Conservation (phyloP, 35 echinoderm and acorn worm species). For the Eucidaris tribuloides region DNA sequence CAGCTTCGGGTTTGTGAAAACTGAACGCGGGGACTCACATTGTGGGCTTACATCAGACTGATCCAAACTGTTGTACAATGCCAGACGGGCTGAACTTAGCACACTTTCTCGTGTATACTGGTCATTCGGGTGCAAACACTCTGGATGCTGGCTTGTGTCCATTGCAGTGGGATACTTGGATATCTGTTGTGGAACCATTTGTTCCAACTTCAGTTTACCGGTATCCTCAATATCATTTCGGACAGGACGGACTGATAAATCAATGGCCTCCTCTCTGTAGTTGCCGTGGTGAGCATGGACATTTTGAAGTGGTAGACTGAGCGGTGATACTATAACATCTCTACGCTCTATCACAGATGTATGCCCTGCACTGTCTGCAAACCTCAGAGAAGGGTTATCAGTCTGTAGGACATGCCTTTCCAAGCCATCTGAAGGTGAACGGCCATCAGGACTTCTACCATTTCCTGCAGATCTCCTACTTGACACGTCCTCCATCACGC, state of each 20-base stretch:
- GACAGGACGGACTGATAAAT: conserved; percentile 3
- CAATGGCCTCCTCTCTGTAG: conserved; percentile 11
- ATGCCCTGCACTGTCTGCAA: not conserved
- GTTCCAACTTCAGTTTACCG: not conserved
- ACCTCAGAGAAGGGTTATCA: too few species aligned
- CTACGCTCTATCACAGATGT: not conserved
- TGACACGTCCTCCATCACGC: not conserved
- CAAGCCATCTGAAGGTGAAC: too few species aligned
- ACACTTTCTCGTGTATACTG: not conserved
- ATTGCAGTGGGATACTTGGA: too few species aligned
- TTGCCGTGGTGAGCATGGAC: not conserved
- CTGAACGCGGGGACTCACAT: not conserved
- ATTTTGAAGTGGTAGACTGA: not conserved
- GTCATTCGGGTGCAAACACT: not conserved
- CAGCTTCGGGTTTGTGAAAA: not conserved
- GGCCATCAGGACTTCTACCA: not conserved
- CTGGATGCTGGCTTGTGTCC: not conserved
- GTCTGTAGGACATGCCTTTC: not conserved
- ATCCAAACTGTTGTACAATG: not conserved
- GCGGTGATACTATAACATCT: conserved; percentile 22
- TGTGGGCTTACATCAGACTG: conserved; percentile 10
- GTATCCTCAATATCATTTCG: not conserved
- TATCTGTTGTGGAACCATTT: too few species aligned
- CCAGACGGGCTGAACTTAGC: not conserved
- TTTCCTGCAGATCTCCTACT: not conserved